phyloP scores from a whole-genome alignment of 30 jellyfish, hydroid and myxozoan genomes.

The Cassiopea xamachana region DNA sequence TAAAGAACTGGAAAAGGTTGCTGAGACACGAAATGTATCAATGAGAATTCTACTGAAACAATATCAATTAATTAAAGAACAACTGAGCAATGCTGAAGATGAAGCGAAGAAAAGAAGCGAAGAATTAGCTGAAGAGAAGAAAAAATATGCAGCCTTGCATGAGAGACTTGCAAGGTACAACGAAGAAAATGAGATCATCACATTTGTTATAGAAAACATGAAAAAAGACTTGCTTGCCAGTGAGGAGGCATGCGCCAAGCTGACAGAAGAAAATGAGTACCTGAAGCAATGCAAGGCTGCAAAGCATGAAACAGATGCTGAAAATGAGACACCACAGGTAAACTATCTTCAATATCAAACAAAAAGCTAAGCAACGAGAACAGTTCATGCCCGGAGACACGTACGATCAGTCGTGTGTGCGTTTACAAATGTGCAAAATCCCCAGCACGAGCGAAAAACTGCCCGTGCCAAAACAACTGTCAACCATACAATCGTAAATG shows the following conservation, averaged over 20 bases:
- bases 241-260: conserved; percentile 9
- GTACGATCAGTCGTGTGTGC: no score
- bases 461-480: no score
- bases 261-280: conserved; percentile 19
- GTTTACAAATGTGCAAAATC: no score
- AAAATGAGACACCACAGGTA: conserved; percentile 24
- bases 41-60: conserved; percentile 8
- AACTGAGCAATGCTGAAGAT: conserved; percentile 1
- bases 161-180: conserved; percentile 14
- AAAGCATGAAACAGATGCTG: conserved; percentile 6
- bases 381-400: no score
- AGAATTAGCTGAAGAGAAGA: conserved; percentile 7
- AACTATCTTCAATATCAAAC: not conserved
- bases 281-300: not conserved
- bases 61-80: not conserved
- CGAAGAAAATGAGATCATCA: not conserved
- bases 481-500: no score
- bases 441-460: no score
- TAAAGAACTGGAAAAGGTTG: conserved; percentile 36
- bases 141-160: not conserved
- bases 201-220: not conserved
- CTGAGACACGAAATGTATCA: conserved; percentile 30
- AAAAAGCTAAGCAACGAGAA: no score
- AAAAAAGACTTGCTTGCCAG: conserved; percentile 11
- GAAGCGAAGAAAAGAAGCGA: not conserved